These are phyloP conservation scores for Cebus imitator DNA, from an alignment of 2,113 vertebrate species.

Conservation along the genomic window DNA sequence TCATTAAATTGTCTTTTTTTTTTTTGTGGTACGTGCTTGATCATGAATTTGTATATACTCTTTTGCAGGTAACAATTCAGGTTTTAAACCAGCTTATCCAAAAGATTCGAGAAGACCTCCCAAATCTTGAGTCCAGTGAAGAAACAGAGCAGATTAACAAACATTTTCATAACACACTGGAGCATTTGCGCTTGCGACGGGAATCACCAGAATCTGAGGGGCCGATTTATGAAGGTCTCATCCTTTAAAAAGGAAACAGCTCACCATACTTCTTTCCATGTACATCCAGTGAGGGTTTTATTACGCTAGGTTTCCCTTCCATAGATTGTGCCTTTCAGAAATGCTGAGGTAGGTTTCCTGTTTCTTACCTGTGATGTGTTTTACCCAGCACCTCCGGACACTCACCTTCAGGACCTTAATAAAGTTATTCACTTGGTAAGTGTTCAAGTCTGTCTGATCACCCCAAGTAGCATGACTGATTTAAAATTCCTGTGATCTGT, in stretches of 20 bases:
- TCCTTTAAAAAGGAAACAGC: constrained; percentile 76
- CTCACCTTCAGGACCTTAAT: constrained; percentile 80
- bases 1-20: not conserved
- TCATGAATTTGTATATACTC: constrained; percentile 17
- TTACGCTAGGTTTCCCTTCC: constrained; percentile 75
- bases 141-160: constrained; percentile 99
- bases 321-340: constrained; percentile 89
- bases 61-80: constrained; percentile 94
- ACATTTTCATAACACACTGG: constrained; percentile 99
- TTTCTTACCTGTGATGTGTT: constrained; percentile 77
- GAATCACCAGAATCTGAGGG: constrained; percentile 96
- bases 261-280: constrained; percentile 67
- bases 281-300: constrained; percentile 71
- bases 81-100: constrained; percentile 99
- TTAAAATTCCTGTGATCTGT: constrained; percentile 75
- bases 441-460: constrained; percentile 76
- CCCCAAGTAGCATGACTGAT: constrained; percentile 79
- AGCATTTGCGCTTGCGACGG: constrained; percentile 95
- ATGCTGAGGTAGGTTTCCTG: constrained; percentile 82
- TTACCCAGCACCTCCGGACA: constrained; percentile 82
- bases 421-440: constrained; percentile 73
- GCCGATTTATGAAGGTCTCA: constrained; percentile 95
- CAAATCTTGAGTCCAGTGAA: constrained; percentile 96
- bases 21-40: not conserved
- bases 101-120: constrained; percentile 98